A percentile compares a stretch with the other conserved stretches of the same genome.
Conservation (phyloP, 2,113 vertebrate species). For the Arizona elegans region DNA sequence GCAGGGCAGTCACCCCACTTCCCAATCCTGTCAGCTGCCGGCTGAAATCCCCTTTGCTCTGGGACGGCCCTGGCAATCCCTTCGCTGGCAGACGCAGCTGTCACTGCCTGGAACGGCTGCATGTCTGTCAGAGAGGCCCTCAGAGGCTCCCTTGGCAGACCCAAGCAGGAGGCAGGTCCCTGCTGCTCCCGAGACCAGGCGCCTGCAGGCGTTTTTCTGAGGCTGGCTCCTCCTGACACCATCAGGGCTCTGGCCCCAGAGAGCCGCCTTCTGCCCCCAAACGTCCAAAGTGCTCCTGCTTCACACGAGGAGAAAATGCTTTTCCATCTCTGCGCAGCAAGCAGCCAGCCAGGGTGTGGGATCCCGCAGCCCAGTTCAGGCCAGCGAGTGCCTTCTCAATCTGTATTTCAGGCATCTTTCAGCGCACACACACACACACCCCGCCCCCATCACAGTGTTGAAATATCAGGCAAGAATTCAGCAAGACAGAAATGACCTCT, state of each 20-base stretch:
- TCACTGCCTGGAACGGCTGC: not conserved
- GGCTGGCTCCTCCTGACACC: accelerated
- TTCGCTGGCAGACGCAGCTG: not conserved
- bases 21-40: not conserved
- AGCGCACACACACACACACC: not conserved
- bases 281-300: not conserved
- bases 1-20: not conserved
- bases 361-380: not conserved
- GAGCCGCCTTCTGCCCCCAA: not conserved
- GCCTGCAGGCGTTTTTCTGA: not conserved
- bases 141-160: not conserved
- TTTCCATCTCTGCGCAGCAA: not conserved
- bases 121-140: not conserved
- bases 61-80: not conserved
- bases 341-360: not conserved
- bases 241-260: not conserved
- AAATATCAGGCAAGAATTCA: not conserved
- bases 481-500: not conserved
- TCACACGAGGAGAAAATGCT: not conserved
- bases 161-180: not conserved
- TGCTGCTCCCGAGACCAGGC: not conserved
- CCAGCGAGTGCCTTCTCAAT: not conserved
- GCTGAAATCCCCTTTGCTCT: not conserved
- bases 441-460: not conserved
- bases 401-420: not conserved